Evolutionary conservation across 2,797 vertebrate species (phyloP), one percentile per base, ranked within the genome.

Genomic region (Myripristis jacobus): DNA sequence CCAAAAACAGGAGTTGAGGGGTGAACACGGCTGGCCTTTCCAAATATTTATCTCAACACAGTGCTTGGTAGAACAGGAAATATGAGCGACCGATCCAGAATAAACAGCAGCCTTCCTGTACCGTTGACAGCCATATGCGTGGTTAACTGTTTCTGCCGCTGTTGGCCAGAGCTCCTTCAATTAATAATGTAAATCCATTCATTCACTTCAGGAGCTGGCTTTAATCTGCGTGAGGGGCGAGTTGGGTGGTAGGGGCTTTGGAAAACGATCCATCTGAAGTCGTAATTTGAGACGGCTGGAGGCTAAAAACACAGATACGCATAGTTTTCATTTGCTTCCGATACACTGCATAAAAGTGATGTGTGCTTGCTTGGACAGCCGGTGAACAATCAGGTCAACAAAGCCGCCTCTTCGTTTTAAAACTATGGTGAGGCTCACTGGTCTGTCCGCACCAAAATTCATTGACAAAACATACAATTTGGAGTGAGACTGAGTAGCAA

Each of bases 41-140:
- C 73, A 89, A 88, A 92, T 89, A 91, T 91, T 89, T 87, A 79
- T 88, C 70, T 66, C 70, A 66, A 44, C 36, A 66, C 67, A 48
- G 71, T 52, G 63, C 88, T 85, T 80, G 66, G 79, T 65, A 36
- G 57, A 85, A 76, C 59, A 85, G 78, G 82, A 88, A 88, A 82
- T 86, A 69, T 66, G 70, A 78, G 41, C 38, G 62, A 75, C 57
- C 66, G 38, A 25, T 85, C 77, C 87, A 90, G 72, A 75, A 66
- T 80, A 90, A 91, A 90, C 88, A 90, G 41, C 31, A 36, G 70
- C 62, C 65, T 75, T 83, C 81, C 76, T 85, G 79, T 78, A 59
- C 75, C 72, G 60, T 64, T 12, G 47, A 77, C 63, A 71, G 64
- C 56, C 59, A 86, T 65, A 68, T 70, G 64, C 67, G 54, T 21